Evolutionary conservation across 1,140 invertebrate species (phyloP).

Genomic region (Temnothorax nylanderi): DNA sequence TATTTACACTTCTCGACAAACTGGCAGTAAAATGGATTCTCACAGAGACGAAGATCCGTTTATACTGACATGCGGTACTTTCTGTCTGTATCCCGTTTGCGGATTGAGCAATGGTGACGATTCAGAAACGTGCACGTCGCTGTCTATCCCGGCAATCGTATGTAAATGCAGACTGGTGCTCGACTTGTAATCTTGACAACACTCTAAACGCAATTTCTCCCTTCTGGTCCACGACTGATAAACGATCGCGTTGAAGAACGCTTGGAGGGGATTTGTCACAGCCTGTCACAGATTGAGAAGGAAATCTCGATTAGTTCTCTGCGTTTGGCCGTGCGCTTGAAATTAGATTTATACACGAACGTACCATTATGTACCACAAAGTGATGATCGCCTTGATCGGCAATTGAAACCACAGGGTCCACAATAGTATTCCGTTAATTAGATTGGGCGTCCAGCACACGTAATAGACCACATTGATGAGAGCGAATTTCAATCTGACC

Average conservation of each 20-base stretch:
- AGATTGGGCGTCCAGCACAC: conserved; percentile 94
- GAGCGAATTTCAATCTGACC: conserved; percentile 90
- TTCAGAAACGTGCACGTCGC: conserved; percentile 70
- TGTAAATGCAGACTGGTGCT: conserved; percentile 44
- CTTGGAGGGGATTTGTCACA: conserved; percentile 92
- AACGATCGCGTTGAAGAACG: conserved; percentile 92
- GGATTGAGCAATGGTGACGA: conserved; percentile 79
- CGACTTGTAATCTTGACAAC: conserved; percentile 78
- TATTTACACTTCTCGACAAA: conserved; percentile 4
- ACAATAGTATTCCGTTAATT: conserved; percentile 91
- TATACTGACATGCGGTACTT: conserved; percentile 81
- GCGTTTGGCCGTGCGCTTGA: neutral
- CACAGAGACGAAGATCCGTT: conserved; percentile 83
- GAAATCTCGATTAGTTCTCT: neutral
- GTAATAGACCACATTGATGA: conserved; percentile 92
- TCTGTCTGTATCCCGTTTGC: conserved; percentile 65
- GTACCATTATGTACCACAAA: conserved; percentile 94
- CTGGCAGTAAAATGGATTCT: conserved; percentile 53
- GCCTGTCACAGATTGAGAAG: conserved; percentile 86
- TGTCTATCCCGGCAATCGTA: neutral
- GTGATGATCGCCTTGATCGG: conserved; percentile 89
- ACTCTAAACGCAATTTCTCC: conserved; percentile 80
- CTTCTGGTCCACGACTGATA: conserved; percentile 89
- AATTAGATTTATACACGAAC: conserved; percentile 61
- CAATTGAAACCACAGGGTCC: conserved; percentile 91